Evolutionary conservation across 2,888 invertebrate genomes (phyloP), one percentile per base, ranked within the genome.

Genomic region (Pheosia tremula): DNA sequence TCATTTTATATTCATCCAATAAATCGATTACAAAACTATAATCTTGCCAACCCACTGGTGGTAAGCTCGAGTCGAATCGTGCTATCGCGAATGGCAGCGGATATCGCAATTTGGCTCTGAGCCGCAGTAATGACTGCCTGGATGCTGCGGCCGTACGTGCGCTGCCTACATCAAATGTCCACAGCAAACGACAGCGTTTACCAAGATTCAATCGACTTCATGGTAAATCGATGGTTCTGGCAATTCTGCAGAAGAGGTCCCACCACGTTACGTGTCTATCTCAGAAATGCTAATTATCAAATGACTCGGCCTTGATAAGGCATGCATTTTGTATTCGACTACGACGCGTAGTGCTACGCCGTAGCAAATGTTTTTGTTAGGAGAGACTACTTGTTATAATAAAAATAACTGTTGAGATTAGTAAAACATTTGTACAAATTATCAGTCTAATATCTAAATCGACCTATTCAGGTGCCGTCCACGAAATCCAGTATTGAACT

Each of bases 31-130:
- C 4, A 52, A 52, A 24, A 52, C 37, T 37, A 24, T 24, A 37
- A 37, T 37, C 37, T 37, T 3, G 53, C 53, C 37, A 54, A 38
- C 11, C 36, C 8, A 36, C 36, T 11, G 38, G 37, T 10, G 53
- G 37, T 3, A 13, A 36, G 54, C 38, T 54, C 54, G n/a, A 6
- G 63, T 60, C 9, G 58, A 67, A 72, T 64, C 69, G 62, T 67
- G 58, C 59, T 69, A 60, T 62, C 71, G 69, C 68, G 65, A 63
- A 71, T 68, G 71, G 80, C 79, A 82, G 86, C 87, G 90, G 89
- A 89, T 86, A 85, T 88, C 81, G 89, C 87, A 90, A 89, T 90
- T 91, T 91, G 89, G 87, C 86, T 82, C 81, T 78, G 84, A 80
- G 83, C 84, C 81, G 82, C 84, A 80, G 86, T 89, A 88, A 89